Conservation (phyloP, 2,113 vertebrate genomes). For the Heterotis niloticus region DNA sequence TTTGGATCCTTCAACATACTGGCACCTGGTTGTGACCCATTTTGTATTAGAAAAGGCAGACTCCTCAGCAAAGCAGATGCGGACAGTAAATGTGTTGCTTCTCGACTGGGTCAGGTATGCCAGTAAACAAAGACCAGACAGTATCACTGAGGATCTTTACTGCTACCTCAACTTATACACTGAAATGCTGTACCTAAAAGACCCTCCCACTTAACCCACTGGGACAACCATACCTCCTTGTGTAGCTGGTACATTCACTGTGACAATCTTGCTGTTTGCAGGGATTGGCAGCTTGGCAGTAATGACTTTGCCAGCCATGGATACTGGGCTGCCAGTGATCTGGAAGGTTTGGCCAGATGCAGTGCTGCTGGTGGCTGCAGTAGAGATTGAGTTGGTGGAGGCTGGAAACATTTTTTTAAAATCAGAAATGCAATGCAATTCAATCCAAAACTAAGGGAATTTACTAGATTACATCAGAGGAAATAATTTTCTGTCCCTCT, state of each 20-base stretch:
- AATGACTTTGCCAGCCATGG: conserved; percentile 90
- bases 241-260: conserved; percentile 92
- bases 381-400: conserved; percentile 73
- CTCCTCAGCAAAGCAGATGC: too few species aligned
- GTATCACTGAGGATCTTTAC: neutral
- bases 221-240: conserved; percentile 81
- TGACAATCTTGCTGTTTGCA: conserved; percentile 98
- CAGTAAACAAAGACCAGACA: neutral
- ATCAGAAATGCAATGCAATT: conserved; percentile 15
- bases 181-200: neutral
- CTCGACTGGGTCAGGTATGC: too few species aligned
- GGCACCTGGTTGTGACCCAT: too few species aligned
- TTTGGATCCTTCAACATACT: too few species aligned
- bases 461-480: neutral
- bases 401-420: conserved; percentile 63
- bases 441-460: neutral
- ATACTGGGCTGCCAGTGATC: conserved; percentile 86
- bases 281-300: conserved; percentile 92
- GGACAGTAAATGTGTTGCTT: neutral
- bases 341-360: conserved; percentile 92
- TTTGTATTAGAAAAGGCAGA: too few species aligned
- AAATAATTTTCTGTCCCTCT: neutral
- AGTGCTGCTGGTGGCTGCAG: conserved; percentile 77
- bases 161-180: neutral
- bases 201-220: neutral